Base-by-base conservation (phyloP, 2,888 invertebrate species). In the Pelosia muscerda region DNA sequence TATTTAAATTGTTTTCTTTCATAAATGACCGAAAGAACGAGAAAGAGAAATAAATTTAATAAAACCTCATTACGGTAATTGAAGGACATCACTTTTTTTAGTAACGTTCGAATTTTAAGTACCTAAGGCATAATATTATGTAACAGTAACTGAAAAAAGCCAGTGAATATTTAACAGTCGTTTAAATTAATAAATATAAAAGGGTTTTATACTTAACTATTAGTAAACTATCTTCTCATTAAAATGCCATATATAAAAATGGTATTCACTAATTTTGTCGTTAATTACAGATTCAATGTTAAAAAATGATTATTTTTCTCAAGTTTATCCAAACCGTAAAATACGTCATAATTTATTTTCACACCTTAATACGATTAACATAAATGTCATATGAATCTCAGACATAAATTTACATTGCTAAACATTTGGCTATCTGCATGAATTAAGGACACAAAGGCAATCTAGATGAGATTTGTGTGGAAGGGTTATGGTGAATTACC, bases 381-480 rank as follows among this genome's bases (percentile, higher is more conserved):
- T 74, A 71, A 77, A 61, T 76, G 74, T 69, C 74, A 74, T 75
- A 73, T 71, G 56, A 71, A 63, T 80, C 70, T 69, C 69, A 61
- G 77, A 69, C 75, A 75, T n/a, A 31, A 34, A 31, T 77, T 79
- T 72, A 79, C 77, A 80, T 73, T 73, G 70, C 72, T 77, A 71
- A 75, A 72, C 78, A 76, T 77, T 77, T 73, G 78, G 79, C 73
- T 76, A 75, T 77, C 73, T 79, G 73, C 80, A 75, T 84, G 69
- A 80, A 82, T 84, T 81, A 81, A 67, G 68, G 69, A 64, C 69
- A 72, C 73, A 81, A 81, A 81, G 79, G 78, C 81, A 81, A 84
- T 83, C 81, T 82, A 84, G 84, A 86, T 85, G 81, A 84, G 84
- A 86, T 87, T 85, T 84, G 83, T 81, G 79, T 76, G 75, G 68